Conservation (phyloP, 2,113 vertebrate genomes). For the Phocoena sinus region DNA sequence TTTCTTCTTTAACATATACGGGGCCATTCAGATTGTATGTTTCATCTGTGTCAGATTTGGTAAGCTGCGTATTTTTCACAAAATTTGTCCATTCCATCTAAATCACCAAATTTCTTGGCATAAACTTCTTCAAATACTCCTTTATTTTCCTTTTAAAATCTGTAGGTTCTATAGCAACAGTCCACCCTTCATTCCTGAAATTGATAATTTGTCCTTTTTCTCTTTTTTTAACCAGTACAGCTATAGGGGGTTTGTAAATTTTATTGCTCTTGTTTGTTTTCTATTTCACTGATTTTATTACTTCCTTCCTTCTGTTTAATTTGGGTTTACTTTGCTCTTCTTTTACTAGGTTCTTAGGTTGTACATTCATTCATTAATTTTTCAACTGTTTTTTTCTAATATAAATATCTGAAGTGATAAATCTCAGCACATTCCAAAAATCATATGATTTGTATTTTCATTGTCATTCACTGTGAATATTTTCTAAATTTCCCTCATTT, state of each 20-base stretch:
- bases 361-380: not conserved
- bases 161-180: rapidly evolving
- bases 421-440: not conserved
- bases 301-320: not conserved
- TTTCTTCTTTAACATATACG: rapidly evolving
- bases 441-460: not conserved
- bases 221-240: not conserved
- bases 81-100: not conserved
- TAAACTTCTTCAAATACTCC: no score
- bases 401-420: not conserved
- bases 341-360: not conserved
- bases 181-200: rapidly evolving
- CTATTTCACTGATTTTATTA: not conserved
- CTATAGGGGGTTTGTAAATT: not conserved
- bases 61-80: not conserved
- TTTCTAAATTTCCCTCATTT: not conserved
- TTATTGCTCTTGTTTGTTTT: not conserved
- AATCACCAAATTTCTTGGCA: not conserved
- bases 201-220: not conserved
- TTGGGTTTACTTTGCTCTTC: not conserved
- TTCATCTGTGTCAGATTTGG: not conserved
- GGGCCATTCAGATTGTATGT: not conserved
- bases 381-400: not conserved
- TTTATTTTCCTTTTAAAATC: not conserved
- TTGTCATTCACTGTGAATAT: not conserved